Base-by-base conservation (phyloP, 2,888 invertebrate genomes). In the Neria commutata region DNA sequence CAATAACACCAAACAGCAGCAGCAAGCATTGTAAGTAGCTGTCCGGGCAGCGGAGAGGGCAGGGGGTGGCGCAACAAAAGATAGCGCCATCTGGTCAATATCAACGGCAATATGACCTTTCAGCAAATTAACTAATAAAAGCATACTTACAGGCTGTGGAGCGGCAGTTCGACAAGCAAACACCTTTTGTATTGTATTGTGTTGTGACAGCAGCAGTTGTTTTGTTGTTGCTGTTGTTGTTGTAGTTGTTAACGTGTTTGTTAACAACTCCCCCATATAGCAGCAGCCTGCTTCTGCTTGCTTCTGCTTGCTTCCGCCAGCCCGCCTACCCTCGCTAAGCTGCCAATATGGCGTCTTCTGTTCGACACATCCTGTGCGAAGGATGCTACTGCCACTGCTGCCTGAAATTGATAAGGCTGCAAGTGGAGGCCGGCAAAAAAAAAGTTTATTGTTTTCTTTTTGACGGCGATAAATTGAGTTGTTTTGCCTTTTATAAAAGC, bases 321-420 rank as follows among this genome's bases (percentile, higher is more conserved):
- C n/a, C n/a, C n/a, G n/a, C n/a, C n/a, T n/a, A n/a, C n/a, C n/a
- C n/a, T n/a, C n/a, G n/a, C n/a, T n/a, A 54, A 45, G 54, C 54
- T 54, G 54, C 14, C 54, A 54, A 54, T 19, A 33, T 54, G 54
- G 54, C 46, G 54, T 33, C 54, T 45, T 46, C 14, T 54, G 54
- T 45, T 21, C 25, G 42, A 16, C 40, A 42, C 11, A 37, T 37
- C 37, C 37, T 37, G 37, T 37, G 37, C 8, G n/a, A 37, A 37
- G 29, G 11, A 37, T 37, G 11, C 29, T 11, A 29, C 29, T 11
- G 29, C 29, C 29, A 11, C 29, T 11, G 29, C 29, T 11, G 29
- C 29, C 29, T 37, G 37, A 37, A 37, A 37, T 37, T 37, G 37
- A 37, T 37, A 37, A 37, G 37, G 37, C 14, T 10, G 19, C 5